These are phyloP conservation scores for Dexiosoma caninum DNA, from an alignment of 2,888 invertebrate species.

Conservation along the genomic window DNA sequence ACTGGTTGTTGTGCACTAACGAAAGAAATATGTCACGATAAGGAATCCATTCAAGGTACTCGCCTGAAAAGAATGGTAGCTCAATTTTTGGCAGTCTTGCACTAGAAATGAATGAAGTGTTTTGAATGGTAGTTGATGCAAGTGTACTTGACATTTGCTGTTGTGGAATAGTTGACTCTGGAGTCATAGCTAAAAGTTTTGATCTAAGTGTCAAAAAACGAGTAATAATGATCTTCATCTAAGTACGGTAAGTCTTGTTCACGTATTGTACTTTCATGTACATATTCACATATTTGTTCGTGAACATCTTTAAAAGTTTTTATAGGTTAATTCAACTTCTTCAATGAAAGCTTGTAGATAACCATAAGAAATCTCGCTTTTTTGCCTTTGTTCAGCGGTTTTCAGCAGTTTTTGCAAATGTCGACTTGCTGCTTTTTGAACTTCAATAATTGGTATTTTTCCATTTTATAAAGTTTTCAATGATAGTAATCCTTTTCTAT, in stretches of 20 bases:
- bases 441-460: too few species aligned
- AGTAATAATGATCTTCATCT: background rate
- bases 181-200: background rate
- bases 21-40: conserved; percentile 18
- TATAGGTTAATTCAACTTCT: conserved; percentile 19
- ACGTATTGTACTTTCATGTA: background rate
- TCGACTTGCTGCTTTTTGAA: too few species aligned
- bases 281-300: background rate
- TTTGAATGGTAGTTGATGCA: conserved; percentile 9
- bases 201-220: background rate
- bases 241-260: conserved; percentile 6
- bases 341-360: conserved; percentile 9
- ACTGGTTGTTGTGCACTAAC: background rate
- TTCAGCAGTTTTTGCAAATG: too few species aligned
- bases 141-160: background rate
- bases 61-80: conserved; percentile 2
- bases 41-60: conserved; percentile 19
- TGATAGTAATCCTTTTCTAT: too few species aligned
- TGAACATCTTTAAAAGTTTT: conserved; percentile 13
- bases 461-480: too few species aligned
- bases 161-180: background rate
- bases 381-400: too few species aligned
- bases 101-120: background rate
- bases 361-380: too few species aligned
- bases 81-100: conserved; percentile 17